These are phyloP conservation scores for Dunckerocampus dactyliophorus DNA, from an alignment of 2,113 vertebrate species.

Conservation along the genomic window DNA sequence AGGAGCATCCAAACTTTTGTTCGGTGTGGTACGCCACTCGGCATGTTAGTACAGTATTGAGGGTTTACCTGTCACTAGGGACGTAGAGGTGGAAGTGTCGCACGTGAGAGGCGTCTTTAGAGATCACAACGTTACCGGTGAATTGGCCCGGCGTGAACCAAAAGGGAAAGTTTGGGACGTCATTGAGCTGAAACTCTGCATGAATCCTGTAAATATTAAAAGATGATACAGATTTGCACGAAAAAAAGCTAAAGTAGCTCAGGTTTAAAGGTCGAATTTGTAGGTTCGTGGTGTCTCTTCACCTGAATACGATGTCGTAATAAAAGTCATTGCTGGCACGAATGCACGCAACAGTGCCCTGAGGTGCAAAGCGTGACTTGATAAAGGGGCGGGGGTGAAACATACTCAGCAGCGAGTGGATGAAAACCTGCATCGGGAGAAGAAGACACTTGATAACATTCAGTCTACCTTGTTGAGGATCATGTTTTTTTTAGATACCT, in stretches of 20 bases:
- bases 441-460: background rate
- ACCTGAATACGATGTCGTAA: constrained; percentile 90
- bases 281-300: constrained; percentile 23
- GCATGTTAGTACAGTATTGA: no score
- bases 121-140: constrained; percentile 86
- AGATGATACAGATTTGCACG: no score
- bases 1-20: no score
- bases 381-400: constrained; percentile 92
- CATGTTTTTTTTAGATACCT: constrained; percentile 68
- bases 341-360: constrained; percentile 88
- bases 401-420: constrained; percentile 90
- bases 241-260: no score
- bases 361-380: constrained; percentile 90
- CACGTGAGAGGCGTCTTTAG: constrained; percentile 88
- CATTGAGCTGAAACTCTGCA: constrained; percentile 95
- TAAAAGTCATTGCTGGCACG: constrained; percentile 86
- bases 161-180: constrained; percentile 93
- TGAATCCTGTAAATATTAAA: constrained; percentile 80
- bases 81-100: constrained; percentile 89
- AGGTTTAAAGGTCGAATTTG: background rate
- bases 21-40: no score
- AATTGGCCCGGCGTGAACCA: constrained; percentile 98
- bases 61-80: constrained; percentile 84
- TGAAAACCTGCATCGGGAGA: constrained; percentile 73
- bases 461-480: background rate